These are phyloP conservation scores for Hecatera dysodea DNA, from an alignment of 2,888 invertebrate genomes.

Conservation along the genomic window DNA sequence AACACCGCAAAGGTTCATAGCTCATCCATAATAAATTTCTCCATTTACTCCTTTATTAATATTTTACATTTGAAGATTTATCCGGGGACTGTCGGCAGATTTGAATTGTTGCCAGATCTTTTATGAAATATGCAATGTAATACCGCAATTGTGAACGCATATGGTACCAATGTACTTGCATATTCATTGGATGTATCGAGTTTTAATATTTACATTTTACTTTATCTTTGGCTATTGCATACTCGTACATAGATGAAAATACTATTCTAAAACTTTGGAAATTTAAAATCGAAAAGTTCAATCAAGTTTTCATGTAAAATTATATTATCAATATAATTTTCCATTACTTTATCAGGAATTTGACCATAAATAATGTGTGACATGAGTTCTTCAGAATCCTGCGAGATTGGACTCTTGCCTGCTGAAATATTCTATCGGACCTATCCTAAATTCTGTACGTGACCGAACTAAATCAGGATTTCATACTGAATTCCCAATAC, in stretches of 20 bases:
- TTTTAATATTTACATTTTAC: slow-evolving; percentile 21
- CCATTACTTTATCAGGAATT: slow-evolving; percentile 7
- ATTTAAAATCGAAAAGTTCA: neutral
- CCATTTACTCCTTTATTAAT: slow-evolving; percentile 65
- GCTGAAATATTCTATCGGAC: slow-evolving; percentile 36
- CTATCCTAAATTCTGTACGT: slow-evolving; percentile 37
- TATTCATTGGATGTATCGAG: slow-evolving; percentile 36
- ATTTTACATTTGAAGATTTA: slow-evolving; percentile 66
- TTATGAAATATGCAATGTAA: slow-evolving; percentile 61
- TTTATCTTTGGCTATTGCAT: neutral
- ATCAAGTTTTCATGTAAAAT: neutral
- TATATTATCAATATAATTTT: slow-evolving; percentile 1
- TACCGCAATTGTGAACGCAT: slow-evolving; percentile 46
- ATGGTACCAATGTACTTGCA: slow-evolving; percentile 35
- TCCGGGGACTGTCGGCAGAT: slow-evolving; percentile 62
- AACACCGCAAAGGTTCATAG: slow-evolving; percentile 62
- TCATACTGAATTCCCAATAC: slow-evolving; percentile 12
- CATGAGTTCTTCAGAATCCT: slow-evolving; percentile 3
- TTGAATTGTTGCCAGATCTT: slow-evolving; percentile 63
- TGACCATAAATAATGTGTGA: slow-evolving; percentile 10
- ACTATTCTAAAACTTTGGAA: neutral
- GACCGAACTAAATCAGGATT: slow-evolving; percentile 26
- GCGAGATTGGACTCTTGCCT: slow-evolving; percentile 36
- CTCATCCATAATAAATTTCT: slow-evolving; percentile 67
- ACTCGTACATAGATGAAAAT: neutral